Conservation (phyloP, 1,140 invertebrate species). For the Hypothenemus hampei region DNA sequence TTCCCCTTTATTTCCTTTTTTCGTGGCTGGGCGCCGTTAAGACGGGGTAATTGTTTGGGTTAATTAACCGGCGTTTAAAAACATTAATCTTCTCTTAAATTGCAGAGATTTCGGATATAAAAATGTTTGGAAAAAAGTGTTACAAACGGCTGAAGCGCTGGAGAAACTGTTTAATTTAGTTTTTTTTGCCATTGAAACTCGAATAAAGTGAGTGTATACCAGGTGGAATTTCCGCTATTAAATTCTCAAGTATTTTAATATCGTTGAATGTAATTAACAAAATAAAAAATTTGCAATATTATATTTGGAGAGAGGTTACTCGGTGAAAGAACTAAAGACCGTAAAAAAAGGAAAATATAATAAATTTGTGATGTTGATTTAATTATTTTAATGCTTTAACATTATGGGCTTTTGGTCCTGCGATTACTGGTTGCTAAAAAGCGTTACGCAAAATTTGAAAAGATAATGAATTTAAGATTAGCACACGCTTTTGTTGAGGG, state of each 20-base stretch:
- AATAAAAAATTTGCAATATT: background rate
- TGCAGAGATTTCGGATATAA: constrained; percentile 29
- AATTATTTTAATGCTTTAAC: too few species aligned
- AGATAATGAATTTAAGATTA: constrained; percentile 25
- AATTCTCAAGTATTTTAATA: too few species aligned
- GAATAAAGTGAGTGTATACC: constrained; percentile 31
- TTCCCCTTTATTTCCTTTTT: constrained; percentile 23
- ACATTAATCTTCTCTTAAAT: constrained; percentile 35
- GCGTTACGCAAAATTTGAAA: constrained; percentile 8
- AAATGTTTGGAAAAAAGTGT: constrained; percentile 24
- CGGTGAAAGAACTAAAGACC: background rate
- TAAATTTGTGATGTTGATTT: background rate
- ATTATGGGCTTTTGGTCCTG: background rate
- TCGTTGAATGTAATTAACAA: background rate
- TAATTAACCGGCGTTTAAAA: constrained; percentile 31
- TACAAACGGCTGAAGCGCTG: constrained; percentile 30
- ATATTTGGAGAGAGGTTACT: background rate
- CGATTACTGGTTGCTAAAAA: background rate
- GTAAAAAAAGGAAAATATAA: background rate
- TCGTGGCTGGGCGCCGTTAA: constrained; percentile 23
- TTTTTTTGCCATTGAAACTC: constrained; percentile 31
- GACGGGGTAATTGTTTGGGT: constrained; percentile 29
- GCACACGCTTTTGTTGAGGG: constrained; percentile 19
- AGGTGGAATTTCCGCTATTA: constrained; percentile 33
- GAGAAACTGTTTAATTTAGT: constrained; percentile 35